phyloP scores from a whole-genome alignment of 2,888 invertebrate genomes.

The Pachliopta kotzebuea region DNA sequence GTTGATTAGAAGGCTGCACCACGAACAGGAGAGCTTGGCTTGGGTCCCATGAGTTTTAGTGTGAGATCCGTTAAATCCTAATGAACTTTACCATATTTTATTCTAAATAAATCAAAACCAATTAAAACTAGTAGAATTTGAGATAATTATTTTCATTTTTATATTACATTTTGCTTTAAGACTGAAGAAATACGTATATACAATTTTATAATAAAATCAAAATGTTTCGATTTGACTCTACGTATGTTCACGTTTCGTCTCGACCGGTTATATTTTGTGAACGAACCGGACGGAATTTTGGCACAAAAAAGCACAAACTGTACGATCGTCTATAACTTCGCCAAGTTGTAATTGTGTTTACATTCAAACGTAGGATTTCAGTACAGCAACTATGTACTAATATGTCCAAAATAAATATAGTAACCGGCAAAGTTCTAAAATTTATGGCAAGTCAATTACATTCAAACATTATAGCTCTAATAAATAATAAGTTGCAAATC shows the following conservation, averaged over 20 bases:
- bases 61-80: too few species aligned
- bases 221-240: not conserved
- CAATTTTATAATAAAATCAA: not conserved
- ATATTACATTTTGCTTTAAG: not conserved
- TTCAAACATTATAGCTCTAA: too few species aligned
- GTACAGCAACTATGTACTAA: not conserved
- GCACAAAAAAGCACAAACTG: not conserved
- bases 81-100: too few species aligned
- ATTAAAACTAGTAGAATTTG: too few species aligned
- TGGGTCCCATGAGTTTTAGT: too few species aligned
- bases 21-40: too few species aligned
- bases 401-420: too few species aligned
- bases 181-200: not conserved
- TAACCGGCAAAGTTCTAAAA: too few species aligned
- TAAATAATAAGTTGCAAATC: too few species aligned
- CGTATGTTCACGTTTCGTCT: not conserved
- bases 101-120: too few species aligned
- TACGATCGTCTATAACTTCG: not conserved
- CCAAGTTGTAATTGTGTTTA: not conserved
- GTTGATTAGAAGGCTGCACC: too few species aligned
- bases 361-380: not conserved
- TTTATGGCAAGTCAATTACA: too few species aligned
- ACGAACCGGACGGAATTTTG: not conserved
- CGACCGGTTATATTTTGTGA: not conserved
- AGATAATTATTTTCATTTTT: not conserved